Evolutionary conservation across 2,888 invertebrate genomes (phyloP).

Genomic region (Drepanosiphum platanoidis): DNA sequence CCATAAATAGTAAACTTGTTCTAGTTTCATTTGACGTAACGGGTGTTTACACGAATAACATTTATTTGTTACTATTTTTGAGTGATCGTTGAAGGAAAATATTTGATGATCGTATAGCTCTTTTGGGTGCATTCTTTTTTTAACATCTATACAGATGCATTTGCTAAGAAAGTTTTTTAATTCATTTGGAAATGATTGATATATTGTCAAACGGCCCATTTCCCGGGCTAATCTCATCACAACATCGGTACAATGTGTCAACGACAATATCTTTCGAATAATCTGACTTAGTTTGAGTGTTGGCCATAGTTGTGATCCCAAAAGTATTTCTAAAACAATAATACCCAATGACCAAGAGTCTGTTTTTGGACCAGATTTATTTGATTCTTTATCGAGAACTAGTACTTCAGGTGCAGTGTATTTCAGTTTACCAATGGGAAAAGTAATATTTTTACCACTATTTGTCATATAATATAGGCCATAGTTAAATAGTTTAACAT

Average conservation of each 20-base stretch:
- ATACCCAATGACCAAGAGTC: conserved; percentile 97
- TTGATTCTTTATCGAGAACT: conserved; percentile 68
- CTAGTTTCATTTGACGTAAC: conserved; percentile 68
- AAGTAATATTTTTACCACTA: conserved; percentile 84
- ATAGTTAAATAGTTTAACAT: conserved; percentile 89
- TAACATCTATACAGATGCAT: conserved; percentile 77
- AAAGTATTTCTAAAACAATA: conserved; percentile 81
- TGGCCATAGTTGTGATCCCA: conserved; percentile 78
- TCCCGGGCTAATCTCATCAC: conserved; percentile 82
- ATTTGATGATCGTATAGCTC: conserved; percentile 72
- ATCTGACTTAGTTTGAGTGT: conserved; percentile 80
- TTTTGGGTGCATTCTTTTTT: conserved; percentile 72
- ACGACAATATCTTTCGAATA: conserved; percentile 78
- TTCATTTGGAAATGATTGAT: conserved; percentile 70
- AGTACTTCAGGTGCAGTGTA: conserved; percentile 87
- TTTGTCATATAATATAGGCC: conserved; percentile 94
- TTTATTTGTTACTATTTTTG: conserved; percentile 41
- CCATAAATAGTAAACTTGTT: conserved; percentile 94
- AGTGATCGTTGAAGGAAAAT: conserved; percentile 67
- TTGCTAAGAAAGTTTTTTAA: conserved; percentile 73
- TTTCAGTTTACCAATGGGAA: conserved; percentile 82
- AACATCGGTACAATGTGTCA: conserved; percentile 73
- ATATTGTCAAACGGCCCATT: conserved; percentile 76
- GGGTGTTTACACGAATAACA: conserved; percentile 62
- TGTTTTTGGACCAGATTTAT: conserved; percentile 75